Base-by-base conservation (phyloP, 1,140 invertebrate species). In the Pogonus chalceus region DNA sequence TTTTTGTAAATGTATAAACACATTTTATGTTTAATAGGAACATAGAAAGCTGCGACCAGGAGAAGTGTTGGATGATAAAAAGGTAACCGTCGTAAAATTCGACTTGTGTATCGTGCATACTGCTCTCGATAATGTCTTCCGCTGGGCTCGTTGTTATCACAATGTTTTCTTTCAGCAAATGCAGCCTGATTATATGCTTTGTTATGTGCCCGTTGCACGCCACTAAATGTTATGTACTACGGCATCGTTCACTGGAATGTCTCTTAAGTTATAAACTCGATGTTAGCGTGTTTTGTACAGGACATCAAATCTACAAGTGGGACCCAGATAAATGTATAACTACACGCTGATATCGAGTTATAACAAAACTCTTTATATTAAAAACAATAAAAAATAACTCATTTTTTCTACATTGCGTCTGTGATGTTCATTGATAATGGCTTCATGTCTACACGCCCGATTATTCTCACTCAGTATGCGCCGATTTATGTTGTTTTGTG, bases 51-150 rank as follows among this genome's bases (percentile, higher is more conserved):
- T 92, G 75, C 88, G 90, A 67, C 90, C 90, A 58, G 89, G 90
- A 72, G 90, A 93, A 80, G 85, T 92, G 73, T 69, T 88, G 70
- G 89, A 92, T 76, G 89, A 93, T 68, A 87, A 84, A 78, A 90
- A 90, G 89, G 90, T 93, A 89, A 92, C 86, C 73, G 48, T 54
- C 37, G 37, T 43, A 10, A 7, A 18, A 3, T n/a, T 43, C 7
- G 37, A 23, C 24, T 12, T 37, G 23, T 35, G 18, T 20, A 51
- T 20, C 18, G 23, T 51, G 35, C 50, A 20, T 51, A 39, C 2
- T 20, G 26, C 24, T 23, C 18, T 43, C 37, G 37, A 43, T 43
- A 43, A 43, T 16, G 24, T 21, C 21, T 49, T 49, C 24, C 14
- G 48, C 24, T 49, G 7, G 48, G 18, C 7, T n/a, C n/a, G n/a